A percentile compares a stretch with the other conserved stretches of the same genome.
Conservation (phyloP, 2,113 vertebrate genomes). For the Dascyllus trimaculatus region DNA sequence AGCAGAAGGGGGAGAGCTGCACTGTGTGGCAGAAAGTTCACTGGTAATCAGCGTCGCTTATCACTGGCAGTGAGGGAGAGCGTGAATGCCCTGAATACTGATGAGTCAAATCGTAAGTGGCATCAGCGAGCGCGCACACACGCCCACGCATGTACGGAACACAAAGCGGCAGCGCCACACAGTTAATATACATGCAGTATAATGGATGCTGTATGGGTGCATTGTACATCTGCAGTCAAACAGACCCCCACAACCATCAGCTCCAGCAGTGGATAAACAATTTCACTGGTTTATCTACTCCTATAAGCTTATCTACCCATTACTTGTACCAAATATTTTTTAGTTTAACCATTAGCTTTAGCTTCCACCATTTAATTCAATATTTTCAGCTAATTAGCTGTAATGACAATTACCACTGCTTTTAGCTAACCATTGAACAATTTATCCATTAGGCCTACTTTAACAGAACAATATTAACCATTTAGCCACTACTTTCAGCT, state of each 20-base stretch:
- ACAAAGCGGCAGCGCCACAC: constrained; percentile 15
- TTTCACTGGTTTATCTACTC: too few relatives aligned
- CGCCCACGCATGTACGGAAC: constrained; percentile 34
- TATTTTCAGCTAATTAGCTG: too few relatives aligned
- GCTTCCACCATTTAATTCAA: too few relatives aligned
- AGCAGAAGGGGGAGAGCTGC: constrained; percentile 53
- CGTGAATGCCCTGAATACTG: constrained; percentile 61
- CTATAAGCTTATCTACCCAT: too few relatives aligned
- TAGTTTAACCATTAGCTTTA: too few relatives aligned
- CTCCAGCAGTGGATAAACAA: too few relatives aligned
- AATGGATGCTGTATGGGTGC: constrained; percentile 9
- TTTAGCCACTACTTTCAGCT: too few relatives aligned
- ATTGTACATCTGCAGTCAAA: neutral
- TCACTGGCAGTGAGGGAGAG: constrained; percentile 63
- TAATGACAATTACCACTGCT: too few relatives aligned
- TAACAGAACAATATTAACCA: too few relatives aligned
- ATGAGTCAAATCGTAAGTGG: constrained; percentile 62
- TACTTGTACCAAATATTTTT: too few relatives aligned
- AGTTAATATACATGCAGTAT: constrained; percentile 13
- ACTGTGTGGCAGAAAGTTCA: constrained; percentile 65
- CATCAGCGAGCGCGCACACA: constrained; percentile 38
- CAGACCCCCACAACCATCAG: neutral
- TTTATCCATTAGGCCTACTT: too few relatives aligned
- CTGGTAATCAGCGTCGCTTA: constrained; percentile 73
- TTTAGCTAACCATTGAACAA: too few relatives aligned